Conservation (phyloP, 2,113 vertebrate species). For the cat (Felis catus) region F.catus_Fca126_mat1.0 CM031419.1:18629501-18630000, state of each 20-base stretch:
- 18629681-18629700: not conserved
- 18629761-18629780: not conserved
- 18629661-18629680: not conserved
- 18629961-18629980: not conserved
- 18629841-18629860: not conserved
- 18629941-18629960: not conserved
- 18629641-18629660: not conserved
- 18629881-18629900: fast-evolving
- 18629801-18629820: not conserved
- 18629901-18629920: not conserved
- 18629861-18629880: not conserved
- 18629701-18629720: not conserved
- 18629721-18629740: not conserved
- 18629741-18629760: not conserved
- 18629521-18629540: not conserved
- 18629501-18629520: not conserved
- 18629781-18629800: not conserved
- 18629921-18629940: too few relatives aligned
- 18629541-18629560: not conserved
- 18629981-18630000: not conserved
- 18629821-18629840: not conserved
- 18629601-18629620: too few relatives aligned
- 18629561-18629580: too few relatives aligned
- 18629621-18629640: too few relatives aligned
- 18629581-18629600: too few relatives aligned